A percentile compares a stretch with the other conserved stretches of the same genome.
Evolutionary conservation across 2,113 vertebrate genomes (phyloP).

Genomic region (Odocoileus hemionus): DNA sequence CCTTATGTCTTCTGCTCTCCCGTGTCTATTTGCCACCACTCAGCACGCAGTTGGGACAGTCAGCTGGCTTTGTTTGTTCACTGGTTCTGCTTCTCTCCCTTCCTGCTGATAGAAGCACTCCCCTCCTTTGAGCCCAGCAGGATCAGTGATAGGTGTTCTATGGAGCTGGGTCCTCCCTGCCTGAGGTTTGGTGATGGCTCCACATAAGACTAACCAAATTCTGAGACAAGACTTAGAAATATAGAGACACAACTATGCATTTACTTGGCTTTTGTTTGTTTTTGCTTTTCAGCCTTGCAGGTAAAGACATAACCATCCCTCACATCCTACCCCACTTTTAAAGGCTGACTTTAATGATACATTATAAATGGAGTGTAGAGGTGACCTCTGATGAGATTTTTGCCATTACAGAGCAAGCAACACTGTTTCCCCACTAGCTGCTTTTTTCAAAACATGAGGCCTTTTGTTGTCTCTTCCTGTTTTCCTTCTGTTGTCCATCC

Average conservation of each 20-base stretch:
- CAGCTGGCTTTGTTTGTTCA: background rate
- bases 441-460: background rate
- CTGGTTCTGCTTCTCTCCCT: background rate
- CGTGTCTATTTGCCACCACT: background rate
- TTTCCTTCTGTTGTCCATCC: background rate
- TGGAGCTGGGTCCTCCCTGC: background rate
- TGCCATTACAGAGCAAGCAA: background rate
- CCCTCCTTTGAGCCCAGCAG: background rate
- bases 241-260: background rate
- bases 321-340: background rate
- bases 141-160: background rate
- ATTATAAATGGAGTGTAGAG: background rate
- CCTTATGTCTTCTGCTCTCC: background rate
- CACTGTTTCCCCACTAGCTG: background rate
- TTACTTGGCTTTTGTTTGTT: background rate
- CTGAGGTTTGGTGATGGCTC: background rate
- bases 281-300: background rate
- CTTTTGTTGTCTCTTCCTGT: background rate
- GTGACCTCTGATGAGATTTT: background rate
- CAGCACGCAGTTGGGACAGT: background rate
- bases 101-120: background rate
- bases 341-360: background rate
- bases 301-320: background rate
- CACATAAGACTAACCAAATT: background rate
- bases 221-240: background rate